Conservation (phyloP, 2,888 invertebrate species). For the Ametastegia equiseti region DNA sequence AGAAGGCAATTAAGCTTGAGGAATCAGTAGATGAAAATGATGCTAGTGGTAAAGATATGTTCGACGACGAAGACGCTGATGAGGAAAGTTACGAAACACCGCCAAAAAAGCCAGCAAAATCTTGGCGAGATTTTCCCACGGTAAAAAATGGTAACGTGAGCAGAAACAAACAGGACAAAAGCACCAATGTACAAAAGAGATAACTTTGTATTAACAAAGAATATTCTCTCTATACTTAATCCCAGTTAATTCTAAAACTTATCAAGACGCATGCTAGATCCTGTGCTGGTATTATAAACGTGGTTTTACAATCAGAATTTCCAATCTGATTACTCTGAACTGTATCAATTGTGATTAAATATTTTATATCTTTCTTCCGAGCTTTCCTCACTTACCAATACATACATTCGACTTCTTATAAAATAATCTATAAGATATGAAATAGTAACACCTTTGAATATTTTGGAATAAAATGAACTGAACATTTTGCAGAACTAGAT, state of each 20-base stretch:
- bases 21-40: not conserved
- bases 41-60: slow-evolving; percentile 26
- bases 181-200: not conserved
- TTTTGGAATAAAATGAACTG: not conserved
- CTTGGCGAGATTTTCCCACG: slow-evolving; percentile 21
- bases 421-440: too few relatives aligned
- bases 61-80: slow-evolving; percentile 10
- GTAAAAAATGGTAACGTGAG: slow-evolving; percentile 11
- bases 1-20: not conserved
- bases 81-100: not conserved
- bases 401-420: too few relatives aligned
- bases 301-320: slow-evolving; percentile 18
- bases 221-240: not conserved
- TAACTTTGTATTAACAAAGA: not conserved
- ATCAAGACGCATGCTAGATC: not conserved
- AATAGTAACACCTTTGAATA: too few relatives aligned
- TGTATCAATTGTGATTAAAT: slow-evolving; percentile 43
- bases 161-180: not conserved
- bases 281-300: not conserved
- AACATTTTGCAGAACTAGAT: not conserved
- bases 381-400: not conserved
- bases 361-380: slow-evolving; percentile 11
- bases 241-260: not conserved
- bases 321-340: not conserved
- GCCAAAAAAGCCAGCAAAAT: slow-evolving; percentile 21